Percentiles rank a stretch among this genome's conserved stretches.
Evolutionary conservation across 2,113 vertebrate species (phyloP).

Genomic region (Nestor notabilis): DNA sequence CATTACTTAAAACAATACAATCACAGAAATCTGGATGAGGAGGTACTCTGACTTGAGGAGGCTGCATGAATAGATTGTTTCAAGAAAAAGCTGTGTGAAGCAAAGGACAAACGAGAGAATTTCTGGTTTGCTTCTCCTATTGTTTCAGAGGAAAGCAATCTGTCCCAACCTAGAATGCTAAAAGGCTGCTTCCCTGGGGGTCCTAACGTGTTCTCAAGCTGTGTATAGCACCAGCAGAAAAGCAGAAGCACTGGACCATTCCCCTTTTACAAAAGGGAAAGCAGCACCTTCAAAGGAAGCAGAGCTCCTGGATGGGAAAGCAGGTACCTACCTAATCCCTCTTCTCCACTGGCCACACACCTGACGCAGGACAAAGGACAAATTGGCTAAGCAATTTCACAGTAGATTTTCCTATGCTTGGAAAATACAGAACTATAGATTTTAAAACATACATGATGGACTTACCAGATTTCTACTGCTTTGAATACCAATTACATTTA

Average conservation of each 20-base stretch:
- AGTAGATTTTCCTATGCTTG: neutral
- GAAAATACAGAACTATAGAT: neutral
- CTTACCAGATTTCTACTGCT: neutral
- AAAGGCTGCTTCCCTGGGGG: neutral
- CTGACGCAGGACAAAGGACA: neutral
- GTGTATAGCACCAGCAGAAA: neutral
- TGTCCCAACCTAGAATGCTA: neutral
- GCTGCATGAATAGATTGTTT: neutral
- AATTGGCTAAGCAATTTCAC: neutral
- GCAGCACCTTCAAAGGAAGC: neutral
- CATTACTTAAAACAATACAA: neutral
- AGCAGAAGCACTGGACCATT: neutral
- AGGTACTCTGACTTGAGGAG: neutral
- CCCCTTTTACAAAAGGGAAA: neutral
- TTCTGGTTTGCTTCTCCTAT: neutral
- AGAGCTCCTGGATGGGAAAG: neutral
- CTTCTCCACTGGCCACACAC: neutral
- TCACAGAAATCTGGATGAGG: neutral
- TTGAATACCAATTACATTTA: neutral
- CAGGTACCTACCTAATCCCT: neutral
- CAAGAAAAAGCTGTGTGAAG: neutral
- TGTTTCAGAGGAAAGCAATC: conserved; percentile 7
- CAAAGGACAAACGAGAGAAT: neutral
- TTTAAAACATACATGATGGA: neutral
- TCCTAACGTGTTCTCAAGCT: neutral